Conservation (phyloP, 2,888 invertebrate genomes). For the Sacculina carcini region DNA sequence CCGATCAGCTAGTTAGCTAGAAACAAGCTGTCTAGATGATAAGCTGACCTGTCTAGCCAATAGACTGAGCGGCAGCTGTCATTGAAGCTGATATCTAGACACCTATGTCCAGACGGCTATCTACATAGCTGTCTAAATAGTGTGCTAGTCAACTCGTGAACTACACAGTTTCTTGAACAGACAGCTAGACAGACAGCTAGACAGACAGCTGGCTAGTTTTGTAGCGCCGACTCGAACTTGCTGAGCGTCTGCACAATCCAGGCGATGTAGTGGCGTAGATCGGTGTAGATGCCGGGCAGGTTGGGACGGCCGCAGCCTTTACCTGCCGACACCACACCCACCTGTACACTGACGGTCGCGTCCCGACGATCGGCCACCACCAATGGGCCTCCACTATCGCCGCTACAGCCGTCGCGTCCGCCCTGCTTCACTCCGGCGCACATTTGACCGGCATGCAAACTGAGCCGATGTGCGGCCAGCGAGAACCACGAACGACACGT, state of each 20-base stretch:
- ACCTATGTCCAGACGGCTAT: no score
- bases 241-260: background rate
- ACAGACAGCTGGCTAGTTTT: no score
- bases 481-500: slow-evolving; percentile 15
- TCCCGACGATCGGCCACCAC: slow-evolving; percentile 12
- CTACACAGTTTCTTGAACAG: no score
- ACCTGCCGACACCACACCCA: slow-evolving; percentile 17
- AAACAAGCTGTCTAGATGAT: no score
- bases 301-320: slow-evolving; percentile 17
- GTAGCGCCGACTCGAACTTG: no score
- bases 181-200: no score
- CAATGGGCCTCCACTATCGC: slow-evolving; percentile 17
- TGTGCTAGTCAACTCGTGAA: no score
- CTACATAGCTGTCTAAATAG: no score
- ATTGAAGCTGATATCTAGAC: no score
- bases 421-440: slow-evolving; percentile 17
- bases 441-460: slow-evolving; percentile 15
- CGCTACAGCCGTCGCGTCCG: slow-evolving; percentile 16
- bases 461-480: slow-evolving; percentile 14
- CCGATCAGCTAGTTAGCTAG: no score
- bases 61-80: no score
- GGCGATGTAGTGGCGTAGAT: slow-evolving; percentile 9
- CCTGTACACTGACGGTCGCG: slow-evolving; percentile 13
- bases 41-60: no score
- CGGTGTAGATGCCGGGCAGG: slow-evolving; percentile 16